Base-by-base conservation (phyloP, 1,140 invertebrate genomes). In the Episyrphus balteatus region DNA sequence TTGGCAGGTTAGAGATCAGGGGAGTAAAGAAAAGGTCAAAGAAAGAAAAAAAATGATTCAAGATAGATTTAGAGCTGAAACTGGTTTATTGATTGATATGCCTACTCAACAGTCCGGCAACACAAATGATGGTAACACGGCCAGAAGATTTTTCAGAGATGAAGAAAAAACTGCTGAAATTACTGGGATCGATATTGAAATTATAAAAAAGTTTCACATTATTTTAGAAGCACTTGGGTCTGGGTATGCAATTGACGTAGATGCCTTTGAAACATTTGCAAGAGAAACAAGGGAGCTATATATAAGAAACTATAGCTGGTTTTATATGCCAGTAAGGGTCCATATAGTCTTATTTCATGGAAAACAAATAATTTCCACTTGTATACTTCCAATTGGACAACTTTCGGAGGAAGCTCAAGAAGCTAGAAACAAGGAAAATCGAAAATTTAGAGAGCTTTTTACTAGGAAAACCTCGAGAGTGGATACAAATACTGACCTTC, bases 361-460 rank as follows among this genome's bases (percentile, higher is more conserved):
- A 47, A 52, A 58, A 10, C 59, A 66, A 51, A 55, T 68, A 33
- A 54, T 66, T 10, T 10, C 36, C 37, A 9, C 36, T 17, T 47
- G 47, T 17, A 36, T 50, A 19, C 38, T 69, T 32, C 62, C 68
- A 19, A 58, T 69, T 26, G 66, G 61, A 9, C 48, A 58, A 47
- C 42, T 68, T 6, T 56, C 56, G 15, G 62, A 67, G 55, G 59
- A 68, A 36, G 61, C 59, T 10, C 56, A 56, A 41, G 64, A 70
- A 47, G 38, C 58, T 3, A 43, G 50, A 17, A 61, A 69, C 51
- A 68, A 66, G 50, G 50, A 61, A 36, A 55, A 56, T 10, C 55
- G 53, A 51, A 36, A 21, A 33, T 56, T 55, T 47, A 44, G 61
- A 18, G 46, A 60, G 50, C 1, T 51, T 41, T 47, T 50, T 40